phyloP scores from a whole-genome alignment of 2,888 invertebrate genomes.

The Drosophila paracracens region DNA sequence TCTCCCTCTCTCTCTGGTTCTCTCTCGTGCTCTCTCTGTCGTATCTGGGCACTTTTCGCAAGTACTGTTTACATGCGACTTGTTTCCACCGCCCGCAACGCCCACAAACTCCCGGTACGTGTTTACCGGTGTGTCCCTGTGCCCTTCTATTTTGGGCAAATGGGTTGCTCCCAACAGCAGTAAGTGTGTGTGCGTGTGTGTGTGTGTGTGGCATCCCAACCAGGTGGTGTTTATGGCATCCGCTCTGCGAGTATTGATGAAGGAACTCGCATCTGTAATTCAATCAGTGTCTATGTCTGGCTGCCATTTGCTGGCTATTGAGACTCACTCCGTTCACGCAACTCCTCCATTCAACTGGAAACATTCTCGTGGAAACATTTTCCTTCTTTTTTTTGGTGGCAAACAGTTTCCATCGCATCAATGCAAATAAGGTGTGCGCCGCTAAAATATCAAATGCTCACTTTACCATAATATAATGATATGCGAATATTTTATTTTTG shows the following conservation, averaged over 20 bases:
- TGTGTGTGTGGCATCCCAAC: conserved; percentile 51
- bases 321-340: conserved; percentile 45
- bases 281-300: conserved; percentile 81
- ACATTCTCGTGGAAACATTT: conserved; percentile 58
- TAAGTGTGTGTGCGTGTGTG: conserved; percentile 23
- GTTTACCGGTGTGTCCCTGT: conserved; percentile 34
- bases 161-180: conserved; percentile 47
- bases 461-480: conserved; percentile 56
- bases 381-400: conserved; percentile 17
- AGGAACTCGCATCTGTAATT: conserved; percentile 82
- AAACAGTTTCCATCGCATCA: conserved; percentile 63
- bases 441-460: conserved; percentile 55
- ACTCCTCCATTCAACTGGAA: conserved; percentile 71
- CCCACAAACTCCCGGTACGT: conserved; percentile 1
- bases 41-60: conserved; percentile 75
- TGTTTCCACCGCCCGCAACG: conserved; percentile 34
- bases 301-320: conserved; percentile 60
- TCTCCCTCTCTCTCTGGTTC: not conserved
- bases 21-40: conserved; percentile 10
- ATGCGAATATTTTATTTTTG: conserved; percentile 57
- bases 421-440: conserved; percentile 71
- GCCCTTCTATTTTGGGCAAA: conserved; percentile 51
- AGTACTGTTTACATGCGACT: conserved; percentile 64
- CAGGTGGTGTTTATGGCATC: conserved; percentile 83
- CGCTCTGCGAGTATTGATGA: conserved; percentile 82